Percentiles rank a stretch among this genome's conserved stretches.
phyloP scores from a whole-genome alignment of 2,888 invertebrate species.

The Ectemnius continuus region DNA sequence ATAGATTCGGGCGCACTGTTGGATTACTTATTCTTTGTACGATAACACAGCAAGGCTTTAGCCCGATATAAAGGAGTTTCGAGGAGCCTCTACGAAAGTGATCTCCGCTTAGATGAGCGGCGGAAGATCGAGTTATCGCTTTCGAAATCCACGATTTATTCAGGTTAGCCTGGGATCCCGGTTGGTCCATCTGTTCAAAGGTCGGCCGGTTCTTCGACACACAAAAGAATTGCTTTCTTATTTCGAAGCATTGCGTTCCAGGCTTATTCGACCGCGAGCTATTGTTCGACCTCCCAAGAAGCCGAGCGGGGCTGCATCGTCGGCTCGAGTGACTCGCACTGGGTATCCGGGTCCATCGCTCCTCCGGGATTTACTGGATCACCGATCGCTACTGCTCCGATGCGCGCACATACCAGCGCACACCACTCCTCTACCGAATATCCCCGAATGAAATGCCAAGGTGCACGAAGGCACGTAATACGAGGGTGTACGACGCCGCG shows the following conservation, averaged over 20 bases:
- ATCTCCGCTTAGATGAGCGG: constrained; percentile 45
- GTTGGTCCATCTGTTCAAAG: constrained; percentile 44
- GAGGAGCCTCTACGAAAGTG: constrained; percentile 43
- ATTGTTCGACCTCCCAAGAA: constrained; percentile 48
- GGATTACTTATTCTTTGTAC: constrained; percentile 35
- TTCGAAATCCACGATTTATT: constrained; percentile 56
- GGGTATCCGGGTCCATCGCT: constrained; percentile 29
- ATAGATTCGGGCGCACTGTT: not conserved
- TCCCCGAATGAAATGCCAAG: constrained; percentile 33
- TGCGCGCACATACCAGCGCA: not conserved
- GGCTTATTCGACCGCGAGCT: constrained; percentile 55
- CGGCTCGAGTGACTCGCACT: constrained; percentile 19
- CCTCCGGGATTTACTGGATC: constrained; percentile 28
- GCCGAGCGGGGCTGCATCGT: not conserved
- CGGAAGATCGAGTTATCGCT: constrained; percentile 57
- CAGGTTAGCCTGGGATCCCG: constrained; percentile 53
- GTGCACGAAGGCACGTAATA: constrained; percentile 20
- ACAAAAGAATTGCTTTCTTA: constrained; percentile 62
- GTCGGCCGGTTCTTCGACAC: constrained; percentile 44
- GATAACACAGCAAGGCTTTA: constrained; percentile 42
- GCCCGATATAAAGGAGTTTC: constrained; percentile 45
- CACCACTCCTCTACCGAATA: not conserved
- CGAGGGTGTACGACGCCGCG: constrained; percentile 10
- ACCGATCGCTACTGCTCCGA: not conserved
- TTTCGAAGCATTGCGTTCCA: constrained; percentile 52